Evolutionary conservation across 1,140 invertebrate genomes (phyloP), one percentile per base, ranked within the genome.

Genomic region (Trichomalopsis sarcophagae): DNA sequence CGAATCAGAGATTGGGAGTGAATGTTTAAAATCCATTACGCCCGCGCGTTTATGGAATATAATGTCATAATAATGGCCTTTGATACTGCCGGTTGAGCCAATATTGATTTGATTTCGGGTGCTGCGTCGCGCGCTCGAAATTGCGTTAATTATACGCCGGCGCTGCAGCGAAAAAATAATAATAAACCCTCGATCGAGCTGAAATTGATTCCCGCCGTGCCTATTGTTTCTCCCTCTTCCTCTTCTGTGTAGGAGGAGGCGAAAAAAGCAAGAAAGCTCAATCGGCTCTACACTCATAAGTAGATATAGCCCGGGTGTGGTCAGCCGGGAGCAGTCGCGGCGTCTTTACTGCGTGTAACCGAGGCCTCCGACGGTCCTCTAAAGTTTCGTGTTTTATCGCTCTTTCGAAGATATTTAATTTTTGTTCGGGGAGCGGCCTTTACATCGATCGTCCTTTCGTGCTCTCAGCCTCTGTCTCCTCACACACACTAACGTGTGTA

Each of bases 341-440:
- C 74, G 77, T 83, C 85, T 88, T 87, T 89, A 89, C 85, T 84
- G 83, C 77, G 36, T 82, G 81, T 87, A 77, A 30, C 40, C 5
- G 75, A 84, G 68, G 82, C 76, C 27, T 27, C 27, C 88, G 87
- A 0, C n/a, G 9, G 89, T 89, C 85, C 87, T 87, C 84, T 89
- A 88, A 90, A 91, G 89, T 90, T 91, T 89, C 88, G 71, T 89
- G 87, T 90, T 91, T 91, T 91, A 90, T 90, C 88, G 89, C 86
- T 90, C 88, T 89, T 89, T 87, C 86, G 81, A 89, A 90, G 89
- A 91, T 90, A 90, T 91, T 91, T 91, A 91, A 91, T 90, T 90
- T 91, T 90, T 90, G 86, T 89, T 89, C 88, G 62, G 88, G 87
- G 87, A 89, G 86, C 86, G 85, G 55, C 84, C 88, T 90, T 89